Conservation (phyloP, 2,888 invertebrate genomes). For the Tenodera sinensis region DNA sequence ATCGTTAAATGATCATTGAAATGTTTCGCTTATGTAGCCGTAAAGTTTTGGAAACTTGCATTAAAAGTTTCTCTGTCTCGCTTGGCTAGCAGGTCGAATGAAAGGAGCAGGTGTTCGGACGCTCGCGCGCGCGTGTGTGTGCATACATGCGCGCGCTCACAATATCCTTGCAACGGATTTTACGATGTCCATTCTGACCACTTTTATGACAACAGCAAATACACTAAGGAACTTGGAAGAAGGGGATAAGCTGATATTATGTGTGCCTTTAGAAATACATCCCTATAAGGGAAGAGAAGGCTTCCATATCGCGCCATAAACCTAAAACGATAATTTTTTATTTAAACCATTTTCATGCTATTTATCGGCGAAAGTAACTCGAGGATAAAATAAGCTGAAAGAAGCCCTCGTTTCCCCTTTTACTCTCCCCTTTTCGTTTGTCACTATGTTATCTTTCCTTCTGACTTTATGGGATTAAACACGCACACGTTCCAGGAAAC, state of each 20-base stretch:
- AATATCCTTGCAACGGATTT: background rate
- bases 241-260: background rate
- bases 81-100: background rate
- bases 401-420: background rate
- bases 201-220: background rate
- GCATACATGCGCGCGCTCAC: background rate
- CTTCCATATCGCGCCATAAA: background rate
- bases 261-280: background rate
- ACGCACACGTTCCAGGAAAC: background rate
- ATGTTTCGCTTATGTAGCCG: background rate
- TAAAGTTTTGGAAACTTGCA: background rate
- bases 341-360: background rate
- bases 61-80: background rate
- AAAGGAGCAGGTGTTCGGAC: background rate
- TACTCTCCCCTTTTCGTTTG: background rate
- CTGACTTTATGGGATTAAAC: background rate
- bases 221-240: background rate
- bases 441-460: background rate
- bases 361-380: background rate
- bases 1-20: background rate
- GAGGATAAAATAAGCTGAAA: background rate
- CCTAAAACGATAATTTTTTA: background rate
- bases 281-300: background rate
- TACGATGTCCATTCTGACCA: background rate
- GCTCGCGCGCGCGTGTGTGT: no score